Conservation (phyloP, 1,140 invertebrate genomes). For the Neuroterus valhalla region DNA sequence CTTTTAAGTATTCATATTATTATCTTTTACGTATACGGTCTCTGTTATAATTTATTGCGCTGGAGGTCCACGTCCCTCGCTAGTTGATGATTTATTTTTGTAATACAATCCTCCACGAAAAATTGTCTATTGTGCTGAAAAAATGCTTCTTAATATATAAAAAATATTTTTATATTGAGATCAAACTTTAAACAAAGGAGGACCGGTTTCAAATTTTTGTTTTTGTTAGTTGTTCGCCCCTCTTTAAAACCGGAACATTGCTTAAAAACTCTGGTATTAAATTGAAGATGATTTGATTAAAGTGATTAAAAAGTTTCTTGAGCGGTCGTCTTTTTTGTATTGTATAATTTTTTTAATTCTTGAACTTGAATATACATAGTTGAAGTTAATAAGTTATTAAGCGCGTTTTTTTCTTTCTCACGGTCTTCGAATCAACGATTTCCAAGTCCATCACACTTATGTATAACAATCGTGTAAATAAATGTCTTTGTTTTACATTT, state of each 20-base stretch:
- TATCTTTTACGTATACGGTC: background rate
- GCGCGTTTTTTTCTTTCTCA: conserved; percentile 2
- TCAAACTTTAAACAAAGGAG: background rate
- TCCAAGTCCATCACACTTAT: background rate
- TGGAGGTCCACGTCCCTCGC: background rate
- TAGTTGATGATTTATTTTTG: background rate
- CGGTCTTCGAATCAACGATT: conserved; percentile 13
- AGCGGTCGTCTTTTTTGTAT: background rate
- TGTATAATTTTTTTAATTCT: conserved; percentile 1
- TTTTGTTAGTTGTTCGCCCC: background rate
- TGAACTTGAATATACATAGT: background rate
- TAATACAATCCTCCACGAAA: background rate
- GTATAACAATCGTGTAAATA: conserved; percentile 53
- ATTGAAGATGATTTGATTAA: too few relatives aligned
- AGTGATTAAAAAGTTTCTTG: background rate
- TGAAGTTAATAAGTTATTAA: background rate
- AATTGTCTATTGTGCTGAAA: background rate
- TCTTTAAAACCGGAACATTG: background rate
- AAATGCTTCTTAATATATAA: background rate
- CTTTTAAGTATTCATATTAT: conserved; percentile 12
- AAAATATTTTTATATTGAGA: background rate
- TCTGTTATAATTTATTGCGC: conserved; percentile 17
- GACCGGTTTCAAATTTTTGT: background rate
- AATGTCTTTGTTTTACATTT: conserved; percentile 59
- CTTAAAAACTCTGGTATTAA: too few relatives aligned